These are phyloP conservation scores for Lochmaea capreae DNA, from an alignment of 2,888 invertebrate genomes.

Conservation along the genomic window DNA sequence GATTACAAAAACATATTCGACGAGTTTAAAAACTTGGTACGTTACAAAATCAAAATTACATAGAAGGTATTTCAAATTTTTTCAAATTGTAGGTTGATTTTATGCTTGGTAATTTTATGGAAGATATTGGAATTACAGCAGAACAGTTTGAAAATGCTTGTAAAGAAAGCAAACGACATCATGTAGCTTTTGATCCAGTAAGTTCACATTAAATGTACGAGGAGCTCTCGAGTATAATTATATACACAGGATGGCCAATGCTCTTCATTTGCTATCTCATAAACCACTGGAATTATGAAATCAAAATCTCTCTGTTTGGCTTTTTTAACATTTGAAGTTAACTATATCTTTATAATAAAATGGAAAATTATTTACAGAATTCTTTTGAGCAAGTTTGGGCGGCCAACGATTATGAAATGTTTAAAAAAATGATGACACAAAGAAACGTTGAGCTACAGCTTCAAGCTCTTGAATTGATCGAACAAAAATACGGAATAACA, in stretches of 20 bases:
- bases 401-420: conserved; percentile 90
- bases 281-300: no score
- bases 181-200: conserved; percentile 70
- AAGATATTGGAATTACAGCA: conserved; percentile 88
- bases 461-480: conserved; percentile 87
- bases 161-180: conserved; percentile 65
- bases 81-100: conserved; percentile 77
- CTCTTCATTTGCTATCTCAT: no score
- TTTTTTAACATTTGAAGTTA: no score
- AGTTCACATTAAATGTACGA: conserved; percentile 25
- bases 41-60: conserved; percentile 43
- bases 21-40: conserved; percentile 88
- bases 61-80: not conserved
- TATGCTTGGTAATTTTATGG: conserved; percentile 92
- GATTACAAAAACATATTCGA: conserved; percentile 82
- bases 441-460: conserved; percentile 92
- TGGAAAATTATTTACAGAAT: conserved; percentile 60
- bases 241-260: no score
- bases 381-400: conserved; percentile 88
- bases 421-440: conserved; percentile 92
- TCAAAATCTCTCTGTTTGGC: no score
- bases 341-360: no score
- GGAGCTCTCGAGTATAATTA: no score
- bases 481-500: conserved; percentile 78
- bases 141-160: conserved; percentile 90